Evolutionary conservation across 2,113 vertebrate species (phyloP), one percentile per base, ranked within the genome.

Genomic region (Nannospalax galili): DNA sequence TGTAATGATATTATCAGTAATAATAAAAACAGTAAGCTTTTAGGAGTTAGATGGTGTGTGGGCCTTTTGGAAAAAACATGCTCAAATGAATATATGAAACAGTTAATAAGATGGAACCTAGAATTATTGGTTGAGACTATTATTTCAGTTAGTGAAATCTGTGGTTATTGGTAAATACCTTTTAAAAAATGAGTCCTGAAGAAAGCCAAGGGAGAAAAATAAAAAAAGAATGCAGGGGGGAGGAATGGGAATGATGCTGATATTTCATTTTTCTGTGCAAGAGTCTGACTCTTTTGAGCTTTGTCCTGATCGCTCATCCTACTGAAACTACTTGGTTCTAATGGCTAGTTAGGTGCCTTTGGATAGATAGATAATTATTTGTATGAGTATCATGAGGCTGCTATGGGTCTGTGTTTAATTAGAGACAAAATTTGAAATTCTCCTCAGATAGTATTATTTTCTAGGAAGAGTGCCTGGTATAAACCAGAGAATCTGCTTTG

Each of bases 401-500:
- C 48, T 92, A 26, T 58, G 82, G 35, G 69, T 89, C 30, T 95
- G 30, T 77, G 78, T 84, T 95, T 92, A 52, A 26, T 84, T 89
- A 81, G 79, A 88, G 90, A 74, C 80, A 65, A 78, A 70, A 74
- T 93, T 67, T 92, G 88, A 91, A 78, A 82, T n/a, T 91, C 73
- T 90, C 37, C 16, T 92, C 93, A 45, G 82, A 56, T 89, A 73
- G 77, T 80, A 17, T 28, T 93, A 88, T 93, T 95, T 52, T 96
- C 48, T 95, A 90, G 93, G 32, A 97, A 94, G 56, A 77, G n/a
- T 72, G 48, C 62, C n/a, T 75, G 88, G 81, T 88, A 84, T 84
- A 84, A 95, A 89, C 52, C 28, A 91, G 96, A 96, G 42, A 92
- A 91, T 91, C 90, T 56, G 80, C 65, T 78, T 92, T 91, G 60